Evolutionary conservation across 2,888 invertebrate species (phyloP).

Genomic region (Drosophila mayaguana): DNA sequence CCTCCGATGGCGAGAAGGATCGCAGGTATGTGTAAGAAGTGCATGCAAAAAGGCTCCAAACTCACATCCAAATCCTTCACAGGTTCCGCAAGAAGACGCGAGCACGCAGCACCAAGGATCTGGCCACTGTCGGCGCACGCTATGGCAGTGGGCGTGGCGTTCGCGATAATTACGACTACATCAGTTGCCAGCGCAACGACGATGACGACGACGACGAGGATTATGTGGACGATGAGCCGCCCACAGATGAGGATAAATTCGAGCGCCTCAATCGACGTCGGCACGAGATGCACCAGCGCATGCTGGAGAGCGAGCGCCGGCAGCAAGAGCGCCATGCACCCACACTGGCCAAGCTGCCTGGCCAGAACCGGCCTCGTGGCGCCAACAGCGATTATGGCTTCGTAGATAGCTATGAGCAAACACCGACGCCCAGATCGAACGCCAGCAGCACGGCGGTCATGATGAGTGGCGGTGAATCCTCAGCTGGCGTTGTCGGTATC

Average conservation of each 20-base stretch:
- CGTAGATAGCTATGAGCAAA: constrained; percentile 83
- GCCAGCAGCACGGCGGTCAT: constrained; percentile 73
- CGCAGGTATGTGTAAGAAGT: constrained; percentile 82
- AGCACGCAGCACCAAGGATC: constrained; percentile 82
- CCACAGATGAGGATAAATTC: constrained; percentile 84
- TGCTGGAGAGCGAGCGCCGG: constrained; percentile 83
- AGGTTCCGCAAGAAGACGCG: constrained; percentile 86
- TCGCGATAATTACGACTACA: constrained; percentile 83
- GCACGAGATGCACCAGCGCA: constrained; percentile 84
- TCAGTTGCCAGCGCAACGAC: constrained; percentile 78
- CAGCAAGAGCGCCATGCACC: constrained; percentile 73
- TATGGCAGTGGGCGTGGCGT: constrained; percentile 59
- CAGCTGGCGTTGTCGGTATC: constrained; percentile 53
- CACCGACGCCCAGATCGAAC: constrained; percentile 81
- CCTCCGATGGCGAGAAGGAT: constrained; percentile 87
- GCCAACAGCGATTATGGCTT: constrained; percentile 77
- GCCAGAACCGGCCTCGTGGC: constrained; percentile 54
- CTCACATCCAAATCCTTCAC: not conserved
- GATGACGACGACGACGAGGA: constrained; percentile 83
- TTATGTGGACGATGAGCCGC: constrained; percentile 81
- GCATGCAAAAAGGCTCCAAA: not conserved
- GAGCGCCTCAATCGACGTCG: constrained; percentile 84
- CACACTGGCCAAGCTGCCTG: constrained; percentile 61
- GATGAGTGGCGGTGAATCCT: constrained; percentile 74
- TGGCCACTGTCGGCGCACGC: constrained; percentile 46